Conservation (phyloP, 2,888 invertebrate genomes). For the Tipula lateralis region DNA sequence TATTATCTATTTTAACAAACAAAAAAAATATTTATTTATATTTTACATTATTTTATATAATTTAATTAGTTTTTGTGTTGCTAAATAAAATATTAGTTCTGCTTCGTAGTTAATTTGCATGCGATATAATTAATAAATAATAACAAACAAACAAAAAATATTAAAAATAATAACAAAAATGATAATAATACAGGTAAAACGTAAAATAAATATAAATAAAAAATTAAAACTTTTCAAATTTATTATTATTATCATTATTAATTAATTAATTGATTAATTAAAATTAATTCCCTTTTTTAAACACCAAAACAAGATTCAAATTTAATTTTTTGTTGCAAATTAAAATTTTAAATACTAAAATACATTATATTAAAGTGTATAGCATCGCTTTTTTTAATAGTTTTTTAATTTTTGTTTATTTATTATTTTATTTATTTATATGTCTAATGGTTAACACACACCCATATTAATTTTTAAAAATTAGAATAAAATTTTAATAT, state of each 20-base stretch:
- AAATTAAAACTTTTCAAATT: not conserved
- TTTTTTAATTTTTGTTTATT: slow-evolving; percentile 13
- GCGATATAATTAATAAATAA: not conserved
- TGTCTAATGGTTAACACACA: slow-evolving; percentile 51
- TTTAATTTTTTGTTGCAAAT: not conserved
- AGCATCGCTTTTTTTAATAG: slow-evolving; percentile 14
- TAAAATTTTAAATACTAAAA: not conserved
- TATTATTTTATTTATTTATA: slow-evolving; percentile 34
- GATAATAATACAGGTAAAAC: not conserved
- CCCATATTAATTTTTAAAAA: not conserved
- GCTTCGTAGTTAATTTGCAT: not conserved
- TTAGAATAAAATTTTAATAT: not conserved
- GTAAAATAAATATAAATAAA: not conserved
- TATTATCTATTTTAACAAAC: not conserved
- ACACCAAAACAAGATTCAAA: not conserved
- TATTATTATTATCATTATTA: not conserved
- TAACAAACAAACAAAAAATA: not conserved
- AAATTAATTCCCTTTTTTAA: slow-evolving; percentile 11
- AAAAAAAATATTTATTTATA: not conserved
- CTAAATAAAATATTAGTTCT: not conserved
- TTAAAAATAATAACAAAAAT: not conserved
- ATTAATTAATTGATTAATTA: not conserved
- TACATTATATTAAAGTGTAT: not conserved
- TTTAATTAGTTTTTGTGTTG: not conserved
- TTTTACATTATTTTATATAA: not conserved